phyloP scores from a whole-genome alignment of 2,113 vertebrate species.

The Chaenocephalus aceratus region DNA sequence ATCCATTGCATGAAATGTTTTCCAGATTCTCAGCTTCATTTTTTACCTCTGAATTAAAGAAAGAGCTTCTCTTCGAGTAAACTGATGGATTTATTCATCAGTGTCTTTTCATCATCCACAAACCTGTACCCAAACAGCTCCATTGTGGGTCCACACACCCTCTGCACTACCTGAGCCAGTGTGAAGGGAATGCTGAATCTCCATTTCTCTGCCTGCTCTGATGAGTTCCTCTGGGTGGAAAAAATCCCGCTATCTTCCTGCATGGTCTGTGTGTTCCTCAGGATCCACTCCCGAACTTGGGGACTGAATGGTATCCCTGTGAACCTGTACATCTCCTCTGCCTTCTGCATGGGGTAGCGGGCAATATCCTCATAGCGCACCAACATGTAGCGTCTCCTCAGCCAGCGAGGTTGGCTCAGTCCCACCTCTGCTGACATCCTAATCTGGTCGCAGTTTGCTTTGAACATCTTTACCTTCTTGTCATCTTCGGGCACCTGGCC shows the following conservation, averaged over 20 bases:
- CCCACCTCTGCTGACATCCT: conserved; percentile 91
- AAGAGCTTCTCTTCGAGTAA: conserved; percentile 90
- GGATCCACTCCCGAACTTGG: conserved; percentile 92
- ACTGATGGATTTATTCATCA: conserved; percentile 92
- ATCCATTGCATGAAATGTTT: not conserved
- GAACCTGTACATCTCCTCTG: conserved; percentile 93
- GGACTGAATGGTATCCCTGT: conserved; percentile 90
- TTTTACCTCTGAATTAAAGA: conserved; percentile 34
- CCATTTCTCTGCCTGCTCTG: conserved; percentile 96
- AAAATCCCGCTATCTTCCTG: conserved; percentile 86
- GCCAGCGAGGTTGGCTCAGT: conserved; percentile 89
- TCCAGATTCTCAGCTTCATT: conserved; percentile 26
- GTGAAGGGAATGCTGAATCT: conserved; percentile 94
- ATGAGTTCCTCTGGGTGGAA: conserved; percentile 96
- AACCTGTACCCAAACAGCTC: conserved; percentile 92
- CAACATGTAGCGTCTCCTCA: conserved; percentile 92
- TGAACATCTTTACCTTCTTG: conserved; percentile 90
- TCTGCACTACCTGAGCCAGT: conserved; percentile 93
- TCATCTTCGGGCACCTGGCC: conserved; percentile 87
- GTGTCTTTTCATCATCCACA: conserved; percentile 82
- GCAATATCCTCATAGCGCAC: conserved; percentile 97
- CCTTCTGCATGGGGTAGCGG: conserved; percentile 90
- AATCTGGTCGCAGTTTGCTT: conserved; percentile 93
- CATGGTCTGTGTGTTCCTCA: conserved; percentile 90
- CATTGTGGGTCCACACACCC: conserved; percentile 91